Conservation (phyloP, 2,888 invertebrate genomes). For the Drosophila paramelanica region DNA sequence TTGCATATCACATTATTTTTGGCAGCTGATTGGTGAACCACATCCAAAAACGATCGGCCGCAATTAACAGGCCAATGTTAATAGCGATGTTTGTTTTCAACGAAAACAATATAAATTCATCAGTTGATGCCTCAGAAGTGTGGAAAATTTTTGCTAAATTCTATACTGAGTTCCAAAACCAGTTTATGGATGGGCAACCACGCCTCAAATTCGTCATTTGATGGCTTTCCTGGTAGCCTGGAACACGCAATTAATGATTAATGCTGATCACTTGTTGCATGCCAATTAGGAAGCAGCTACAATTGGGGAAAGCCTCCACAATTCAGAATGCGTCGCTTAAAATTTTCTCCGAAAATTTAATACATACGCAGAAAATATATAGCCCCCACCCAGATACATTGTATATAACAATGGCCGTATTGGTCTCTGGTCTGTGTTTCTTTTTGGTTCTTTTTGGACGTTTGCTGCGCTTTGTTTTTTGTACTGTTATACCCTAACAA, state of each 20-base stretch:
- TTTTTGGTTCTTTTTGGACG: constrained; percentile 24
- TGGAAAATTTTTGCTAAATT: constrained; percentile 56
- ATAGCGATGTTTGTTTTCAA: constrained; percentile 24
- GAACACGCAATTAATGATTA: constrained; percentile 46
- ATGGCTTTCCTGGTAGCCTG: constrained; percentile 54
- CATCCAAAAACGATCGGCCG: constrained; percentile 1
- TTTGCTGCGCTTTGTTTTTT: constrained; percentile 39
- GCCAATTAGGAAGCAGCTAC: constrained; percentile 52
- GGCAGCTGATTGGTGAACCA: constrained; percentile 1
- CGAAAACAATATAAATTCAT: constrained; percentile 41
- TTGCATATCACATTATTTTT: neutral
- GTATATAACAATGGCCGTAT: constrained; percentile 43
- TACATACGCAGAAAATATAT: constrained; percentile 1
- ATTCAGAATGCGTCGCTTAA: constrained; percentile 18
- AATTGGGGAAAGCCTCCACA: constrained; percentile 53
- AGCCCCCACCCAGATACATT: constrained; percentile 8
- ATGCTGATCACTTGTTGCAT: constrained; percentile 61
- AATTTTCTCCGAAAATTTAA: constrained; percentile 55
- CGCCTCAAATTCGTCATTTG: constrained; percentile 47
- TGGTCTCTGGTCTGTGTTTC: constrained; percentile 31
- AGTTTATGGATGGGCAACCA: constrained; percentile 3
- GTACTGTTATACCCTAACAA: neutral
- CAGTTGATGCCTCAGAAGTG: constrained; percentile 2
- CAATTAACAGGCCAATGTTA: constrained; percentile 46
- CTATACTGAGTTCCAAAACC: neutral